Evolutionary conservation across 1,140 invertebrate species (phyloP), one percentile per base, ranked within the genome.

Genomic region (Ylistrum balloti): DNA sequence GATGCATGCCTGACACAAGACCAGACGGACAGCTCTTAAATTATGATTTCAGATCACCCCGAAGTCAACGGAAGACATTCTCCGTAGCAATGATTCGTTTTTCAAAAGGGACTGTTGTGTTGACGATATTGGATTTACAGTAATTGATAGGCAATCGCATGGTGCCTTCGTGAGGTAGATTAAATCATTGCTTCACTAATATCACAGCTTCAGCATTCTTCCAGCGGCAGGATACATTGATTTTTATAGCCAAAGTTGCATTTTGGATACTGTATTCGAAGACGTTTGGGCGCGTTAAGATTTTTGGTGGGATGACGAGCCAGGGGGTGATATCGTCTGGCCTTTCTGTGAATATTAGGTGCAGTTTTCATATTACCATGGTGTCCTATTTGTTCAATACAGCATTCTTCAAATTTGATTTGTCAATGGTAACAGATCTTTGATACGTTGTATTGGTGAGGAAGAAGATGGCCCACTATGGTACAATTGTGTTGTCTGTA

Each of bases 131-230:
- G 56, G 56, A 74, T 74, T 74, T n/a, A 74, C 22, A 17, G 28
- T 74, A 74, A 74, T 74, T 74, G 56, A 74, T 74, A 74, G 56
- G 56, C 56, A 74, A 74, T 74, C 56, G 56, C n/a, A n/a, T 74
- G 56, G 22, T 74, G 56, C 56, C 56, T 74, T 28, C n/a, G 22
- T 74, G n/a, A 9, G 5, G 56, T n/a, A 74, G 56, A 74, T 74
- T 74, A 74, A 74, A 74, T 74, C 56, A 74, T 74, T 74, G 56
- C 56, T 1, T 28, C 17, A 22, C 56, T 74, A 74, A 74, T 74
- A 74, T 74, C 56, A 74, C 56, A n/a, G 56, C 22, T 74, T n/a
- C 56, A 74, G 9, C 1, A 74, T n/a, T n/a, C 56, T 74, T 28
- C 56, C n/a, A 74, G 28, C 56, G 56, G 22, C 56, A 0, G 28